Evolutionary conservation across 2,113 vertebrate species (phyloP).

Genomic region (Struthio camelus): DNA sequence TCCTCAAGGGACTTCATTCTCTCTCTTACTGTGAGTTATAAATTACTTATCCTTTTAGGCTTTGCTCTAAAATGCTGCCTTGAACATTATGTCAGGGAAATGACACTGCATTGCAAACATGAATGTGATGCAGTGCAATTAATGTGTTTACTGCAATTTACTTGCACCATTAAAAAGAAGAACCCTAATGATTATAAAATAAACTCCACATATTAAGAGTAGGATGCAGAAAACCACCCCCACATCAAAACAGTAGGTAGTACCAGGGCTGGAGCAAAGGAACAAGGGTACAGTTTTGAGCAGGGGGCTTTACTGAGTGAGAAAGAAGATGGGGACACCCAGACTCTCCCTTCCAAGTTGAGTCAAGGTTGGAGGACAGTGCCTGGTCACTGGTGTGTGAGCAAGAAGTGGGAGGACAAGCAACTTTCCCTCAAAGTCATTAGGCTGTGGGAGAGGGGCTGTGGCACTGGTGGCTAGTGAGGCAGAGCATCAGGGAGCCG

Average conservation of each 20-base stretch:
- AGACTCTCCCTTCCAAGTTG: background rate
- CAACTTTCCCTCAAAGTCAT: background rate
- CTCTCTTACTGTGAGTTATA: conserved; percentile 1
- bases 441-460: background rate
- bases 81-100: background rate
- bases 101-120: conserved; percentile 4
- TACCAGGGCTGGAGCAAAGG: background rate
- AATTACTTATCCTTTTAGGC: background rate
- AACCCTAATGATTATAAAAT: conserved; percentile 2
- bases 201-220: conserved; percentile 9
- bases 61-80: conserved; percentile 4
- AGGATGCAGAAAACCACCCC: background rate
- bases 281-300: background rate
- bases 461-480: background rate
- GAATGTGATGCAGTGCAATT: background rate
- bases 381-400: background rate
- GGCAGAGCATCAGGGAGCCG: background rate
- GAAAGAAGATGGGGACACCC: background rate
- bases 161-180: conserved; percentile 1
- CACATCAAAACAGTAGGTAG: conserved; percentile 12
- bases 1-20: conserved; percentile 13
- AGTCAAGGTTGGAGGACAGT: background rate
- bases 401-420: background rate
- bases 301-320: background rate
- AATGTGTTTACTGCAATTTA: conserved; percentile 19